Evolutionary conservation across 2,113 vertebrate genomes (phyloP), one percentile per base, ranked within the genome.

Genomic region (Oncorhynchus masou): DNA sequence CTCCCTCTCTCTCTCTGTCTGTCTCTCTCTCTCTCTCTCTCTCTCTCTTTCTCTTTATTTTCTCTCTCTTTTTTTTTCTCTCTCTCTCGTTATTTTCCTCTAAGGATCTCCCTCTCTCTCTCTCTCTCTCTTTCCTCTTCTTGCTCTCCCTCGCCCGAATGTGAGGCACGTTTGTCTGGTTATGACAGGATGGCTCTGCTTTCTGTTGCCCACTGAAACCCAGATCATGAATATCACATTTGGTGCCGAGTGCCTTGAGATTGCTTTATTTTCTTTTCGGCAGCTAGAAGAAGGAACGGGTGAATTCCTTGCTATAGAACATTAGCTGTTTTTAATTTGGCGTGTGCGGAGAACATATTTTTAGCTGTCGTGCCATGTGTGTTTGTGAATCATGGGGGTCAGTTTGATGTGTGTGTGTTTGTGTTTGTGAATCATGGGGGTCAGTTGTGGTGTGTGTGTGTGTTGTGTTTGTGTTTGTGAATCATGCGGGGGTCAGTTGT

Each of bases 211-310:
- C 60, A 79, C 83, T 83, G 81, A 86, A 91, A 85, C 87, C 81
- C 80, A 89, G 91, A 91, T 92, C 89, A 91, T 91, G 85, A 90
- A 92, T 90, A 90, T 92, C 88, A 84, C 90, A 91, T 93, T 91
- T 88, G 85, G 85, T 86, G 85, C 67, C 69, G 69, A 87, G 86
- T 81, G 91, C 80, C 88, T 91, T 92, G 87, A 91, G 89, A 93
- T 89, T 88, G 91, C 91, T 90, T 93, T 85, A 86, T 89, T 90
- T 88, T 87, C 91, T 87, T 91, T 82, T 73, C 72, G 45, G 81
- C 76, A 80, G 86, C 89, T 69, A 82, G 79, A 66, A 71, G 7
- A 13, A 78, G 85, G 82, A 87, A 89, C 88, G 89, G 85, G 83
- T 78, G 79, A 82, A 81, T 87, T 76, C 69, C 74, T 24, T 68